Evolutionary conservation across 2,797 vertebrate species (phyloP).

Genomic region (Poecile montanus): DNA sequence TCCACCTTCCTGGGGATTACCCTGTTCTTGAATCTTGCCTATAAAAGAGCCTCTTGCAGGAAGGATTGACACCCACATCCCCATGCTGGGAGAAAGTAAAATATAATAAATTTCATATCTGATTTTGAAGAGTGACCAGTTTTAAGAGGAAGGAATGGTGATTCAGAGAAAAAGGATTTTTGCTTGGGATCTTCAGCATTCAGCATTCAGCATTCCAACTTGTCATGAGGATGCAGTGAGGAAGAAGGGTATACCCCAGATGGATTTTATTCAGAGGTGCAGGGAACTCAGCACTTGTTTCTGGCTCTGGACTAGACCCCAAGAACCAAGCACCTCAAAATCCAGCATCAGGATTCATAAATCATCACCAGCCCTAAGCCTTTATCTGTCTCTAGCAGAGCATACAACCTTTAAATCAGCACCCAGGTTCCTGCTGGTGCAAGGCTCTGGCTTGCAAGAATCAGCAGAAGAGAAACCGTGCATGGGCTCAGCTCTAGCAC

Average conservation of each 20-base stretch:
- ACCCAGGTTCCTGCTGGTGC: background rate
- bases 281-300: background rate
- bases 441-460: background rate
- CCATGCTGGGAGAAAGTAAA: background rate
- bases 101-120: background rate
- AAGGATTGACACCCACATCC: background rate
- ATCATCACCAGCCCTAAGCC: background rate
- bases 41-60: background rate
- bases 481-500: background rate
- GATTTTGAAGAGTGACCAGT: background rate
- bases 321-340: background rate
- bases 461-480: background rate
- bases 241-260: background rate
- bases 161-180: background rate
- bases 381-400: background rate
- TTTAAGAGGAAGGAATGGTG: background rate
- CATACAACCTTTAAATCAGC: background rate
- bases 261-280: background rate
- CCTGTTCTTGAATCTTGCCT: background rate
- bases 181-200: background rate
- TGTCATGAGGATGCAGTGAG: background rate
- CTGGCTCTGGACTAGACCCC: background rate
- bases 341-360: background rate
- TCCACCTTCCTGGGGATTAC: background rate
- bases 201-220: background rate